phyloP scores from a whole-genome alignment of 2,888 invertebrate species.

The Microctonus aethiopoides region DNA sequence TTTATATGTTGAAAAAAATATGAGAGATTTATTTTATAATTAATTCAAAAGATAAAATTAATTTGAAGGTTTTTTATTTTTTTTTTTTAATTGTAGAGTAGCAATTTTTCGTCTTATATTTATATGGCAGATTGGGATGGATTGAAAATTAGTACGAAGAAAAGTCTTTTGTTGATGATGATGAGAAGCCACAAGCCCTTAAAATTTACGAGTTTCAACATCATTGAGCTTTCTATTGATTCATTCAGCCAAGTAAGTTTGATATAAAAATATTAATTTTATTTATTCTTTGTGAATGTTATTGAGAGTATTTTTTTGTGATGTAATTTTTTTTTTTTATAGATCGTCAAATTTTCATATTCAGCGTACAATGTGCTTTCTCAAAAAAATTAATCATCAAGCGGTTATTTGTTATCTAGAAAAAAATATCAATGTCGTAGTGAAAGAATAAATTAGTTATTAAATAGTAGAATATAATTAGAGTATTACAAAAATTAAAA shows the following conservation, averaged over 20 bases:
- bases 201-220: conserved; percentile 26
- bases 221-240: conserved; percentile 36
- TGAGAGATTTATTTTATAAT: no score
- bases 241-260: conserved; percentile 35
- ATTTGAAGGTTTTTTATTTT: neutral
- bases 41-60: no score
- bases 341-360: conserved; percentile 23
- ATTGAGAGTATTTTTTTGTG: neutral
- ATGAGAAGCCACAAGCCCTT: conserved; percentile 32
- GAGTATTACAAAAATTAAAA: no score
- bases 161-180: conserved; percentile 37
- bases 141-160: conserved; percentile 28
- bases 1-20: no score
- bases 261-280: neutral
- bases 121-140: conserved; percentile 36
- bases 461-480: no score
- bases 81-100: conserved; percentile 30
- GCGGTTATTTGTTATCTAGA: neutral
- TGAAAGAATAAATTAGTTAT: no score
- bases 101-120: conserved; percentile 31
- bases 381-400: neutral
- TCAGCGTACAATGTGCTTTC: conserved; percentile 17
- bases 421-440: no score
- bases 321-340: neutral
- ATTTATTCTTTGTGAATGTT: neutral